These are phyloP conservation scores for Rhynchophorus ferrugineus DNA, from an alignment of 1,140 invertebrate genomes.

Conservation along the genomic window DNA sequence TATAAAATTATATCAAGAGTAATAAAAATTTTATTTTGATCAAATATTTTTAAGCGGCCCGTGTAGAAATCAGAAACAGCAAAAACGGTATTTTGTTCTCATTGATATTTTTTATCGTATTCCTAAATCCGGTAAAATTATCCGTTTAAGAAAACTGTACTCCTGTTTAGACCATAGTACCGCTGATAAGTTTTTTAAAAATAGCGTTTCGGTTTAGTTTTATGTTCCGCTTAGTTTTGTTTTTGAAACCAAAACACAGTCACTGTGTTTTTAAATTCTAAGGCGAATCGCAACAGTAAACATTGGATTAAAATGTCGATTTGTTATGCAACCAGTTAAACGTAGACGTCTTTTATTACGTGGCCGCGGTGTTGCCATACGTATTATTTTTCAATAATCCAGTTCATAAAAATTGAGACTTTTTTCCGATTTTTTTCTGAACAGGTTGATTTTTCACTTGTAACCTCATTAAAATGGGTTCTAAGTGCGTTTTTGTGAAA, in stretches of 20 bases:
- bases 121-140: background rate
- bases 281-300: background rate
- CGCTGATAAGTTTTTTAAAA: too few relatives aligned
- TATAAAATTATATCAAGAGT: too few relatives aligned
- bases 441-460: background rate
- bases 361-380: slow-evolving; percentile 24
- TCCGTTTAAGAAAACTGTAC: background rate
- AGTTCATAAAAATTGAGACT: background rate
- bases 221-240: background rate
- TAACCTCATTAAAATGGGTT: background rate
- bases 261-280: too few relatives aligned
- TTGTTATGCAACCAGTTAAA: slow-evolving; percentile 26
- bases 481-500: background rate
- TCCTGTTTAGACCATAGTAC: too few relatives aligned
- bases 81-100: background rate
- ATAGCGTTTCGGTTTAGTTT: background rate
- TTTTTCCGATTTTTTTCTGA: background rate
- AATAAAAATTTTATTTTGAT: too few relatives aligned
- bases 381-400: slow-evolving; percentile 8
- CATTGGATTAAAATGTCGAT: background rate
- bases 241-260: too few relatives aligned
- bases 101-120: background rate
- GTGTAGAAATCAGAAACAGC: too few relatives aligned
- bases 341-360: slow-evolving; percentile 26
- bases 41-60: too few relatives aligned